Percentiles rank a stretch among this genome's conserved stretches.
Conservation (phyloP, 2,888 invertebrate species). For the Lasioglossum lativentre region DNA sequence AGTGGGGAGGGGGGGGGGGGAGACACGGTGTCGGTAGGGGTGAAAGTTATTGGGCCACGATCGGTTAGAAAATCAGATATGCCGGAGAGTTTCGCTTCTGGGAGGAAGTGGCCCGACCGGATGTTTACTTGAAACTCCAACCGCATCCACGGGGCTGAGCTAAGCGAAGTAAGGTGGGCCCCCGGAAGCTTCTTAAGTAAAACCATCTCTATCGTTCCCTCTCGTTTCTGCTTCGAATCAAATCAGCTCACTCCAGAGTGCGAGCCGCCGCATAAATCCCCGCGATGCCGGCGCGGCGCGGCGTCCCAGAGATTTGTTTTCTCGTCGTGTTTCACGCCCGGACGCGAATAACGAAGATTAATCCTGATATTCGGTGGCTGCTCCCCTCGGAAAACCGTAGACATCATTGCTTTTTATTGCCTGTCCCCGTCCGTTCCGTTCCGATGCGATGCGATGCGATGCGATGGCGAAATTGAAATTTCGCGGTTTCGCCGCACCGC, state of each 20-base stretch:
- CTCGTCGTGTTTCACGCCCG: conserved; percentile 60
- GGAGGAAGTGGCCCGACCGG: conserved; percentile 70
- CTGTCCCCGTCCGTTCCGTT: neutral
- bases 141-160: conserved; percentile 67
- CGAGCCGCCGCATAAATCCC: conserved; percentile 63
- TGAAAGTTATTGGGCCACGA: conserved; percentile 70
- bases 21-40: neutral
- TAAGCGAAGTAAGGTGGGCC: conserved; percentile 74
- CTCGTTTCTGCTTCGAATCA: conserved; percentile 57
- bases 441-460: neutral
- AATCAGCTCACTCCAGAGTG: conserved; percentile 57
- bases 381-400: neutral
- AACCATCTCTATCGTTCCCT: conserved; percentile 65
- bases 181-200: conserved; percentile 74
- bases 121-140: conserved; percentile 77
- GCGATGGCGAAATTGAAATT: neutral
- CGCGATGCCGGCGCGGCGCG: conserved; percentile 31
- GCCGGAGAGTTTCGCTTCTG: conserved; percentile 69
- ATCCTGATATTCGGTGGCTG: conserved; percentile 44
- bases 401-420: conserved; percentile 46
- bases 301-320: conserved; percentile 68
- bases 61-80: conserved; percentile 74
- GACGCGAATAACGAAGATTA: conserved; percentile 69
- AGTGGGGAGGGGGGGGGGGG: neutral
- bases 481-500: neutral